Base-by-base conservation (phyloP, 2,797 vertebrate genomes). In the Antennarius maculatus region DNA sequence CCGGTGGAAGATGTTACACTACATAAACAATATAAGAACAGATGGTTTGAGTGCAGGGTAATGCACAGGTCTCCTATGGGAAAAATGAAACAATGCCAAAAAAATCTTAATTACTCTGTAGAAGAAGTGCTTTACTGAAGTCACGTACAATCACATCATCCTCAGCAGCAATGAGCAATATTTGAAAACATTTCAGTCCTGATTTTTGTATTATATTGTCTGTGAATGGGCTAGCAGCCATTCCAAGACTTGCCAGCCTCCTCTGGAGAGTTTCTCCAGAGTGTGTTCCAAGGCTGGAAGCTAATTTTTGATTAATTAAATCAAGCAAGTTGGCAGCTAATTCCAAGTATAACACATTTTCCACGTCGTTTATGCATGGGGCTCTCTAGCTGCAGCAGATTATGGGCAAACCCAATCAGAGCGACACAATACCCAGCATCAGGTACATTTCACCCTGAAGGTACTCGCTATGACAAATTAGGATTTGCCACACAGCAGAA, bases 301-400 rank as follows among this genome's bases (percentile, higher is more conserved):
- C 89, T 73, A 73, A 89, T 88, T 91, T 91, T 80, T 90, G 85
- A 93, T 92, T 92, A 91, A 93, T 92, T 91, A 90, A 92, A 92
- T 92, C 89, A 91, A 93, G 91, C 86, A 82, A 79, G 84, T 92
- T 91, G 90, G 90, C 91, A 92, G 88, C 86, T 88, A 82, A 88
- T 91, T 89, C 79, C 76, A 87, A 88, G 86, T 87, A 87, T 89
- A 87, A 88, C 86, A 82, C 75, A 84, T 89, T 92, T 93, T 90
- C 84, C 80, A 90, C 87, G 89, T 85, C 74, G 79, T 87, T 91
- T 88, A 89, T 86, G 84, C 79, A 81, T 80, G 82, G 87, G 80
- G 76, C 83, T 90, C 85, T 90, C 88, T 66, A 85, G 74, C 80
- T 81, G 90, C 74, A 65, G 83, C 81, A 90, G 90, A 91, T 91